Evolutionary conservation across 2,113 vertebrate species (phyloP).

Genomic region (Perca schrenkii): DNA sequence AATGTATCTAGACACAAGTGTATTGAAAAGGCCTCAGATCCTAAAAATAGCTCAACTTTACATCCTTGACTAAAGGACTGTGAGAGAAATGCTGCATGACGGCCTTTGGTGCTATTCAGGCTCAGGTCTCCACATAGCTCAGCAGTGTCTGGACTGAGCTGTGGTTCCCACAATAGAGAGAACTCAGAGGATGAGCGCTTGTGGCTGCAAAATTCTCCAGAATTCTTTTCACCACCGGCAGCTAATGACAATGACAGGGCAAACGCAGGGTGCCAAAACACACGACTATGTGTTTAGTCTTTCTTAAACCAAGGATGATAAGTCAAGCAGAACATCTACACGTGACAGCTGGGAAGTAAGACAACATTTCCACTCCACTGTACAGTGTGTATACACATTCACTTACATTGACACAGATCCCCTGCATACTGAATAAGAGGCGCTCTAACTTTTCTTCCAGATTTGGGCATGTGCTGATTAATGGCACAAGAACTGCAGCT

Average conservation of each 20-base stretch:
- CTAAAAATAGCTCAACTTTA: background rate
- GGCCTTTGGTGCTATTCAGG: background rate
- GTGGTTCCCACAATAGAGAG: background rate
- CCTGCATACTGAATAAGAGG: background rate
- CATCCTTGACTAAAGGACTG: background rate
- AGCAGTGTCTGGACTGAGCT: background rate
- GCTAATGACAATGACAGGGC: background rate
- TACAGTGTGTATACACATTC: background rate
- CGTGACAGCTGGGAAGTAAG: background rate
- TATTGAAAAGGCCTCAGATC: background rate
- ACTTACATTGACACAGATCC: slow-evolving; percentile 3
- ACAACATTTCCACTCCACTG: slow-evolving; percentile 4
- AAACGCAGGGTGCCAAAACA: slow-evolving; percentile 12
- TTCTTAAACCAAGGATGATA: slow-evolving; percentile 3
- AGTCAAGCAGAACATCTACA: background rate
- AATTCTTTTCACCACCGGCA: background rate
- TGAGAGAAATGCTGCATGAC: background rate
- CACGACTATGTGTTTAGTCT: slow-evolving; percentile 1
- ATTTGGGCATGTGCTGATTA: slow-evolving; percentile 13
- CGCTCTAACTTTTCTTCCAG: background rate
- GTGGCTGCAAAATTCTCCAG: background rate
- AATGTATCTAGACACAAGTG: background rate
- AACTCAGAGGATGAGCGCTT: background rate
- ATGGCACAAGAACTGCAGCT: background rate
- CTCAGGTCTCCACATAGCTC: background rate